Evolutionary conservation across 2,888 invertebrate species (phyloP), one percentile per base, ranked within the genome.

Genomic region (Antitype chi): DNA sequence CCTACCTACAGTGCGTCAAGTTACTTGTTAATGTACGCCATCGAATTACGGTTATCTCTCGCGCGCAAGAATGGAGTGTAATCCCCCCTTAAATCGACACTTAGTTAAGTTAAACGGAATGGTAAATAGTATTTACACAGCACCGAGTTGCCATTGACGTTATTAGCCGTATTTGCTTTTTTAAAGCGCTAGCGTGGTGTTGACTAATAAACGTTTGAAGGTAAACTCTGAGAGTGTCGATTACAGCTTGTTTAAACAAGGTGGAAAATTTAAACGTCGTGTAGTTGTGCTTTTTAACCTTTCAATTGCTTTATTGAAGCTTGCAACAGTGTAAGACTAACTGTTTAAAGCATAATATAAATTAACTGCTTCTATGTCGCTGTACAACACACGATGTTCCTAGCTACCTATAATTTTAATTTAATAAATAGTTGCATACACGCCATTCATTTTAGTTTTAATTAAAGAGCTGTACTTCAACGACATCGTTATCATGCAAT

Each of bases 1-100:
- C 84, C 85, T 87, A 90, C 84, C 85, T 88, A 90, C 84, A 87
- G 85, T 81, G 82, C 88, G 87, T 88, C 89, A 92, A 92, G 92
- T 90, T 92, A 89, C 92, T 92, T 92, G 92, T 93, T 93, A 94
- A 94, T 94, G 91, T 90, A 88, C 88, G 86, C 89, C 91, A 92
- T 92, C 86, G 90, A 92, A 92, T 92, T 90, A 92, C 89, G 90
- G 92, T 92, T 93, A 93, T 93, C 92, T 92, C 89, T 87, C 86
- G 90, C 59, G 82, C 89, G 86, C 91, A 91, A 92, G 90, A 91
- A 91, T 90, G 88, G 87, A 88, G 87, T 90, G 88, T 92, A 92
- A 91, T 91, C 90, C 90, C 90, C 88, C 89, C 78, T 89, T 88
- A 87, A 90, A 91, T 88, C 88, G 89, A 89, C 89, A 91, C 88